These are phyloP conservation scores for Capitella teleta DNA, from an alignment of 1,140 invertebrate genomes.

Conservation along the genomic window DNA sequence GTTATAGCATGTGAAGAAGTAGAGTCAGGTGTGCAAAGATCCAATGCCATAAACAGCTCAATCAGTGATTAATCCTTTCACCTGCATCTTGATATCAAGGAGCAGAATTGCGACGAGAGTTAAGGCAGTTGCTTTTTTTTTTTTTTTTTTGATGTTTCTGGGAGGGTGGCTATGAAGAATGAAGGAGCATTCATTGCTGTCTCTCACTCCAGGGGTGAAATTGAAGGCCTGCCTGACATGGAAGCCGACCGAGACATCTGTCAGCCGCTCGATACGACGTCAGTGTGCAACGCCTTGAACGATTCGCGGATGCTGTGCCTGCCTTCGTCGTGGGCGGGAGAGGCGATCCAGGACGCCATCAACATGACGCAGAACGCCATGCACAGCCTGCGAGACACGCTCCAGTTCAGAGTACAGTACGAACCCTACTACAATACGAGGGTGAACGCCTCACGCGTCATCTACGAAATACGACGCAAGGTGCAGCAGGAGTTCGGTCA, in stretches of 20 bases:
- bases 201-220: background rate
- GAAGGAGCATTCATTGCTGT: too few species aligned
- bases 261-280: slow-evolving; percentile 9
- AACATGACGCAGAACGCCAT: slow-evolving; percentile 13
- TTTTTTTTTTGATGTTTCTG: too few species aligned
- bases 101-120: too few species aligned
- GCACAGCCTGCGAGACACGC: background rate
- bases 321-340: slow-evolving; percentile 12
- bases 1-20: too few species aligned
- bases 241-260: slow-evolving; percentile 11
- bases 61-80: too few species aligned
- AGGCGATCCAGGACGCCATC: slow-evolving; percentile 13
- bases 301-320: slow-evolving; percentile 9
- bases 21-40: too few species aligned
- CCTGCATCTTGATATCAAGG: too few species aligned
- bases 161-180: too few species aligned
- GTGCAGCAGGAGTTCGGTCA: background rate
- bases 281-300: slow-evolving; percentile 9
- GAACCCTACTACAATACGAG: slow-evolving; percentile 7
- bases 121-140: too few species aligned
- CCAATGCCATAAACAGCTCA: too few species aligned
- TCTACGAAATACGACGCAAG: slow-evolving; percentile 5
- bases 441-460: background rate
- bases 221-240: background rate
- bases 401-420: slow-evolving; percentile 5